Percentiles rank a stretch among this genome's conserved stretches.
Conservation (phyloP, 2,113 vertebrate species). For the Corvus moneduloides region DNA sequence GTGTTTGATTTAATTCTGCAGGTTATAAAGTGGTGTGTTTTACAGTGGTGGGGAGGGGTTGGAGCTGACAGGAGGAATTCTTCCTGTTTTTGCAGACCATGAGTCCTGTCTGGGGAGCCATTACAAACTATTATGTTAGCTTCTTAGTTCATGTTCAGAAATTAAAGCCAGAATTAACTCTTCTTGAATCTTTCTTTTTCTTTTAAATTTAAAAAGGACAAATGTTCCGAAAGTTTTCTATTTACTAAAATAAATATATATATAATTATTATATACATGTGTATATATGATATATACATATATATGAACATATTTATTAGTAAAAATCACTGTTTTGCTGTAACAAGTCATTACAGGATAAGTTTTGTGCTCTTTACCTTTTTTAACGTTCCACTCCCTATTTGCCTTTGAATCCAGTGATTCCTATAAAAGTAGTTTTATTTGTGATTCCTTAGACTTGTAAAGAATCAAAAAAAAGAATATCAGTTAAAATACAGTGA, state of each 20-base stretch:
- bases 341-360: background rate
- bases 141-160: constrained; percentile 43
- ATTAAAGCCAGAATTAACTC: background rate
- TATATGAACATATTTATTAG: background rate
- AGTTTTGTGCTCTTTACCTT: background rate
- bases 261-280: background rate
- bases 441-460: background rate
- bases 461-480: background rate
- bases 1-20: constrained; percentile 50
- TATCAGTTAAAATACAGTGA: background rate
- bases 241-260: background rate
- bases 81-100: constrained; percentile 65
- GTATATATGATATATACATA: background rate
- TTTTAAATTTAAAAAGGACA: background rate
- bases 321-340: background rate
- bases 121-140: constrained; percentile 20
- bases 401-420: background rate
- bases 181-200: background rate
- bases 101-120: constrained; percentile 28
- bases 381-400: background rate
- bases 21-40: constrained; percentile 29
- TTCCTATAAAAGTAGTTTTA: background rate
- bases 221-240: background rate
- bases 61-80: constrained; percentile 3
- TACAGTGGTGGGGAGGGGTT: background rate